A percentile compares a stretch with the other conserved stretches of the same genome.
Evolutionary conservation across 2,113 vertebrate species (phyloP).

Genomic region (Bambusicola thoracicus): DNA sequence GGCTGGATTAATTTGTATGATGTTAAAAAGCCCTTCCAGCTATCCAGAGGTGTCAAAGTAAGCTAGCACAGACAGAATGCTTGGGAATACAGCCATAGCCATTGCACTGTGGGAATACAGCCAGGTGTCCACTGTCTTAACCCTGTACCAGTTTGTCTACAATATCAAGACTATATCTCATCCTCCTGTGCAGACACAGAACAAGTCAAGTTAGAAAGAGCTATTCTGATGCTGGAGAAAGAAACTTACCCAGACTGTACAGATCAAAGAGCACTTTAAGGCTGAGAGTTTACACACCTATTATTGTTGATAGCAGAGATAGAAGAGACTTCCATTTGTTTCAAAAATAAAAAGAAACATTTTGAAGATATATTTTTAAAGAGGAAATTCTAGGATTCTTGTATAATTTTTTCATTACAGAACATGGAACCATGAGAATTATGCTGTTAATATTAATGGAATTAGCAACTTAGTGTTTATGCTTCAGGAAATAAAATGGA

Average conservation of each 20-base stretch:
- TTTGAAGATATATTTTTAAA: not conserved
- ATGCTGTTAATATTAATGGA: not conserved
- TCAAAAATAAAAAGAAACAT: not conserved
- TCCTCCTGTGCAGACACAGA: not conserved
- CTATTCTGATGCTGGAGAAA: not conserved
- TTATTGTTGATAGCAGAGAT: not conserved
- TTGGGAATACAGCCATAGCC: not conserved
- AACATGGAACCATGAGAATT: not conserved
- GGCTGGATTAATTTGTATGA: conserved; percentile 71
- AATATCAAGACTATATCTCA: not conserved
- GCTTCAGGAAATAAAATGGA: not conserved
- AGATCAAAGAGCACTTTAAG: not conserved
- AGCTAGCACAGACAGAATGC: conserved; percentile 13
- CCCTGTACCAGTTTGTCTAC: not conserved
- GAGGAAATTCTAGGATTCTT: not conserved
- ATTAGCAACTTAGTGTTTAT: not conserved
- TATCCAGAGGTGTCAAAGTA: conserved; percentile 53
- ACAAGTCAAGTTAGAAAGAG: not conserved
- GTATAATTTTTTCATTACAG: not conserved
- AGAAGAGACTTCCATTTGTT: not conserved
- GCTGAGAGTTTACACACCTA: not conserved
- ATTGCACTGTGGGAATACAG: not conserved
- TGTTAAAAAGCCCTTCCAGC: conserved; percentile 64
- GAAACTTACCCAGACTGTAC: not conserved
- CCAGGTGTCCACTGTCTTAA: conserved; percentile 17